Conservation (phyloP, 1,140 invertebrate species). For the Glossosoma conforme region DNA sequence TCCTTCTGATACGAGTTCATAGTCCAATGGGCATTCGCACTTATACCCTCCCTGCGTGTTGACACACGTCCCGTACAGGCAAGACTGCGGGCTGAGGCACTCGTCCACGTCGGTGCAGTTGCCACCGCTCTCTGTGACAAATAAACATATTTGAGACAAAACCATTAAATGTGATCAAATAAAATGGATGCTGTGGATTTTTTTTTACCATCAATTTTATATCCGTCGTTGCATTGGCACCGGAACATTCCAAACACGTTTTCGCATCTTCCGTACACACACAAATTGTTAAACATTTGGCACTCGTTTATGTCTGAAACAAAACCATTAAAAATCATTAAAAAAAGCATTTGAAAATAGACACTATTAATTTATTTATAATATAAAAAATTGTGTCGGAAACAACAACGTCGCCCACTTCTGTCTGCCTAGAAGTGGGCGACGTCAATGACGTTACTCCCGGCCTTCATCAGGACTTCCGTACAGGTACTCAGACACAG, state of each 20-base stretch:
- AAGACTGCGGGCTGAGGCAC: slow-evolving; percentile 68
- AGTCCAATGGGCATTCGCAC: slow-evolving; percentile 78
- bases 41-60: slow-evolving; percentile 78
- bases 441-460: too few species aligned
- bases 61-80: slow-evolving; percentile 61
- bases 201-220: slow-evolving; percentile 63
- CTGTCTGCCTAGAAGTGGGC: too few species aligned
- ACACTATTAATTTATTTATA: slow-evolving; percentile 7
- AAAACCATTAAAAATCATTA: slow-evolving; percentile 8
- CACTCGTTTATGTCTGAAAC: slow-evolving; percentile 68
- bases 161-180: too few species aligned
- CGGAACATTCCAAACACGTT: slow-evolving; percentile 86
- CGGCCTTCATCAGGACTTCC: too few species aligned
- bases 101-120: slow-evolving; percentile 73
- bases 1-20: slow-evolving; percentile 56
- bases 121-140: slow-evolving; percentile 41
- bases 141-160: too few species aligned
- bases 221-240: slow-evolving; percentile 80
- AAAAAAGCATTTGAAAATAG: not conserved
- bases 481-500: too few species aligned
- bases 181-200: too few species aligned
- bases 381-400: too few species aligned
- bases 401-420: too few species aligned
- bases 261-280: slow-evolving; percentile 79
- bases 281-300: slow-evolving; percentile 79